Percentiles rank a stretch among this genome's conserved stretches.
These are phyloP conservation scores for Drosophila bocki DNA, from an alignment of 1,140 invertebrate species.

Conservation along the genomic window DNA sequence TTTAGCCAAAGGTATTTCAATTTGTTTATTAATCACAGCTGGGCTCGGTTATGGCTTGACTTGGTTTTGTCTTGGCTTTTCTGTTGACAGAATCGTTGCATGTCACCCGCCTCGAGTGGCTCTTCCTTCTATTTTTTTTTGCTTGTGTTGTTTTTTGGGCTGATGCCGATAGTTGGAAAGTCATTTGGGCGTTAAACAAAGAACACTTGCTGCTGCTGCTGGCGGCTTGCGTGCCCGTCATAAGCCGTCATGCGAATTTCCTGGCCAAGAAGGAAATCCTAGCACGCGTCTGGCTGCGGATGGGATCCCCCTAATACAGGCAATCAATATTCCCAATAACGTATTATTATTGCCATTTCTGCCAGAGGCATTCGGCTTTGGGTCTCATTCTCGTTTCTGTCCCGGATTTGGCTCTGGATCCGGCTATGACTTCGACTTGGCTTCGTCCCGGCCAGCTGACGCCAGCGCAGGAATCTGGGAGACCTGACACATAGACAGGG, in stretches of 20 bases:
- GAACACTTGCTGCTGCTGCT: constrained; percentile 46
- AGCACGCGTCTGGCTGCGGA: constrained; percentile 9
- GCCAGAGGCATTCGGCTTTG: constrained; percentile 31
- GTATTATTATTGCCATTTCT: constrained; percentile 71
- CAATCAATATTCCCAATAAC: constrained; percentile 76
- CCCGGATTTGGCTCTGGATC: constrained; percentile 16
- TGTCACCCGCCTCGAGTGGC: constrained; percentile 38
- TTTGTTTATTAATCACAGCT: constrained; percentile 65
- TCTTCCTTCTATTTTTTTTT: background rate
- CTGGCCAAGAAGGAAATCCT: constrained; percentile 35
- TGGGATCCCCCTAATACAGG: constrained; percentile 42
- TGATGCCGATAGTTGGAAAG: constrained; percentile 28
- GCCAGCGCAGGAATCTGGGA: constrained; percentile 25
- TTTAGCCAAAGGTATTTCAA: constrained; percentile 54
- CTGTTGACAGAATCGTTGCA: constrained; percentile 59
- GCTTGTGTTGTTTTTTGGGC: background rate
- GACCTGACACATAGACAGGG: constrained; percentile 49
- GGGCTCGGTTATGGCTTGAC: constrained; percentile 14
- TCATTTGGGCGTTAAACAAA: constrained; percentile 61
- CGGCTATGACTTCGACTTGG: constrained; percentile 28
- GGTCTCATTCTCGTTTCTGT: constrained; percentile 33
- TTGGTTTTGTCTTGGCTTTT: constrained; percentile 31
- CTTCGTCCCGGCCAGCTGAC: constrained; percentile 43
- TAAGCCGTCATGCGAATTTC: constrained; percentile 28
- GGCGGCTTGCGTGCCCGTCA: constrained; percentile 41